Conservation (phyloP, 2,113 vertebrate species). For the Saiga tatarica region DNA sequence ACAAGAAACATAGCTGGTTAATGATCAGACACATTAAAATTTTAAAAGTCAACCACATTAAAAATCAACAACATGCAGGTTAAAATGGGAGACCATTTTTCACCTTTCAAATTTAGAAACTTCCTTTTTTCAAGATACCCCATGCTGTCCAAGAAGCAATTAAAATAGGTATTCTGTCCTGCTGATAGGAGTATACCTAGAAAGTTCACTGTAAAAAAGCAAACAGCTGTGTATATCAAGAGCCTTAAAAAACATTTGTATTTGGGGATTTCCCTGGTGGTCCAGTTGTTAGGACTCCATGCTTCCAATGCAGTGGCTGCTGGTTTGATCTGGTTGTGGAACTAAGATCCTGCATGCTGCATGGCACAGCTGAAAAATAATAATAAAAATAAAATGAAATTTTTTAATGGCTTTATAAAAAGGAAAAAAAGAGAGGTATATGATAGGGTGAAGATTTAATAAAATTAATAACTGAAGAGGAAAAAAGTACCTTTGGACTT, state of each 20-base stretch:
- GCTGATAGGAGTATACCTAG: not conserved
- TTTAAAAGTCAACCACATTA: not conserved
- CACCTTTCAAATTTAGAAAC: not conserved
- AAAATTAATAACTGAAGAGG: not conserved
- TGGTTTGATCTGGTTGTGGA: not conserved
- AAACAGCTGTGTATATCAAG: not conserved
- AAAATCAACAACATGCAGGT: not conserved
- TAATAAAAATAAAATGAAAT: not conserved
- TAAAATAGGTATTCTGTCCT: not conserved
- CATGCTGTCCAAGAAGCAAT: not conserved
- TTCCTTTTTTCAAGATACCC: not conserved
- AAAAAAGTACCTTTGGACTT: not conserved
- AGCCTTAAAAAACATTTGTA: not conserved
- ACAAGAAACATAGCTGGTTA: not conserved
- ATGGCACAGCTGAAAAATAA: not conserved
- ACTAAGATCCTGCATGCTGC: not conserved
- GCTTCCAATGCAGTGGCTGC: not conserved
- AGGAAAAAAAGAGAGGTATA: not conserved
- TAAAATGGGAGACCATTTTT: not conserved
- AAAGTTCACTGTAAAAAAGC: not conserved
- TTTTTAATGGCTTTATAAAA: not conserved
- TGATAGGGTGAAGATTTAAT: not conserved
- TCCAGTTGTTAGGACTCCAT: not conserved
- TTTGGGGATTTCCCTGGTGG: not conserved
- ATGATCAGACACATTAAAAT: not conserved